Base-by-base conservation (phyloP, 64 coral and sea anemone genomes). In the Pocillopora damicornis region DNA sequence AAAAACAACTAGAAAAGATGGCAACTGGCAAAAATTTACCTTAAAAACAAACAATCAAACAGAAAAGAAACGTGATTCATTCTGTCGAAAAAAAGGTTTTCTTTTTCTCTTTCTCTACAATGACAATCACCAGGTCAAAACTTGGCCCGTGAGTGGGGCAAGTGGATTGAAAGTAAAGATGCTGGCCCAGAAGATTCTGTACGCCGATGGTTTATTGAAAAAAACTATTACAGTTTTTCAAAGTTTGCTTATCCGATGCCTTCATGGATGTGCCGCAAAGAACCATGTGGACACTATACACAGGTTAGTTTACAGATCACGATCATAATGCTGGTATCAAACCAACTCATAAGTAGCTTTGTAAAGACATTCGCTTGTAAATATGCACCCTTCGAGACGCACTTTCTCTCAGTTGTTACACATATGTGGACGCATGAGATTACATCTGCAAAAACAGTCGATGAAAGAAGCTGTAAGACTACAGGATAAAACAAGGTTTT, bases 261-360 rank as follows among this genome's bases (percentile, higher is more conserved):
- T 14, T 25, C 0, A 1, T 65, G 34, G n/a, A 76, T 86, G 62
- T 91, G 89, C 35, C 35, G 37, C 8, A 30, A 17, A 59, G 12
- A 30, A 11, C 72, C 80, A 1, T 91, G 89, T 77, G 89, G 89
- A 22, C 89, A 91, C 11, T 91, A 91, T 61, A 91, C 89, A 13
- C 89, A 91, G 80, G 89, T 91, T 37, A 30, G 58, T 61, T 5
- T 38, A 15, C 11, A 0, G 0, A 17, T 5, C 30, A 35, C 60
- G 35, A 37, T 16, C 66, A 42, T 62, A 2, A 62, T 2, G 35
- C 58, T 68, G 26, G 36, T 36, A 81, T 7, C 42, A 2, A 51
- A 51, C 42, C 7, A 51, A 51, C 42, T 51, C 42, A 7, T 51
- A 7, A 51, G 42, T 51, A 51, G 42, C 42, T 51, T 51, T 51